These are phyloP conservation scores for Rotaria sp. DNA, from an alignment of 2,888 invertebrate species.

Conservation along the genomic window DNA sequence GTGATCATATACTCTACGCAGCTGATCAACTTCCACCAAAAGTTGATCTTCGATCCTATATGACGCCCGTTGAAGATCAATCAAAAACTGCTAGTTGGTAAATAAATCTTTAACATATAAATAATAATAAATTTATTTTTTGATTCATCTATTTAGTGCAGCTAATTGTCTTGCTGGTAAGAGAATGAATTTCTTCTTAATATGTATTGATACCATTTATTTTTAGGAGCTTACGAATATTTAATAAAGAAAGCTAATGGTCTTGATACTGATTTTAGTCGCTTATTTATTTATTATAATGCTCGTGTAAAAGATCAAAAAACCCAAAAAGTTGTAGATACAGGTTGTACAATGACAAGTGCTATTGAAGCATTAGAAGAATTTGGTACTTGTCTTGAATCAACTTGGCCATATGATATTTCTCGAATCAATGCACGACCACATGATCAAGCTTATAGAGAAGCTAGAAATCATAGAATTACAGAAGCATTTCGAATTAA, in stretches of 20 bases:
- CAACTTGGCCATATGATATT: slow-evolving; percentile 5
- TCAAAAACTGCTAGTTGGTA: slow-evolving; percentile 2
- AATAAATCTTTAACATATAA: background rate
- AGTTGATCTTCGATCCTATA: background rate
- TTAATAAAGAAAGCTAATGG: background rate
- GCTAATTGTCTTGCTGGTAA: background rate
- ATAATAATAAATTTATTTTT: background rate
- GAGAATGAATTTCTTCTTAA: background rate
- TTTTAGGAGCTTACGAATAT: background rate
- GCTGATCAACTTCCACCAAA: background rate
- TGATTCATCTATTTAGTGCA: background rate
- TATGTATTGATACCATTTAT: no score
- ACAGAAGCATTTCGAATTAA: background rate
- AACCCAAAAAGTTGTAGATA: background rate
- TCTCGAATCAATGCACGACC: background rate
- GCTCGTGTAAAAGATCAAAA: background rate
- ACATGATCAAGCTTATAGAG: background rate
- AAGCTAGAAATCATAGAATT: background rate
- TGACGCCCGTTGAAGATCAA: slow-evolving; percentile 7
- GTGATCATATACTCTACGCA: background rate
- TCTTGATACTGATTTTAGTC: background rate
- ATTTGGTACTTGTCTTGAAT: slow-evolving; percentile 5
- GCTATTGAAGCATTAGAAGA: slow-evolving; percentile 21
- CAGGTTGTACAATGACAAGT: slow-evolving; percentile 20
- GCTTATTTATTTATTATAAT: slow-evolving; percentile 30